Base-by-base conservation (phyloP, 2,888 invertebrate genomes). In the Nematopogon swammerdamellus region DNA sequence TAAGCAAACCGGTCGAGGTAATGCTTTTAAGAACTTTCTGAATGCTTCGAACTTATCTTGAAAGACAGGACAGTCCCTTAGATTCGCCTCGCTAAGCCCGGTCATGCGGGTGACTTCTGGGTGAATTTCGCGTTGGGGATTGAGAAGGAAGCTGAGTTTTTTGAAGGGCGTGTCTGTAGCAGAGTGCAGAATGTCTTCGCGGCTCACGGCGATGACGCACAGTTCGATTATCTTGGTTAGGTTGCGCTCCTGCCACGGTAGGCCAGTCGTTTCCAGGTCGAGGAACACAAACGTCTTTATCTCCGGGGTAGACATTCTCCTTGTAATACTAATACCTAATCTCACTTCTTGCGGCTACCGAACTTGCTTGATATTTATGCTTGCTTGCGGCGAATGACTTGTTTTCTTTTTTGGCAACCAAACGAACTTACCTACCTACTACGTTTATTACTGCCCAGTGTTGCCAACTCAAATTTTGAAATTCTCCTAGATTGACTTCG, bases 201-300 rank as follows among this genome's bases (percentile, higher is more conserved):
- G 74, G 16, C 80, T 71, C n/a, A 85, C 81, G 1, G 86, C 86
- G 43, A 88, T 67, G 47, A 90, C 73, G 53, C 86, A 79, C 1
- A 91, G 57, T 68, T 92, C 91, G 0, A 86, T 89, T 17, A 91
- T 86, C 65, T 82, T 84, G 0, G 88, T 74, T 46, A 60, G 62
- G 53, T 75, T 82, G 45, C 65, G 66, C 56, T 83, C 83, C 50
- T 67, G 57, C n/a, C 66, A 67, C 0, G 88, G 88, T 14, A 91
- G 63, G 18, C 87, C 88, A 1, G 88, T 85, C 0, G 90, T 87
- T 72, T 91, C 91, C 55, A 87, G 65, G 62, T 91, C 91, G 47
- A 90, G 66, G 58, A 90, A 86, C 1, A 88, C 83, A 58, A 85
- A 87, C 1, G 85, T 86, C 49, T 76, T 64, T 50, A 85, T 81